Percentiles rank a stretch among this genome's conserved stretches.
Evolutionary conservation across 2,797 vertebrate species (phyloP).

Genomic region (Urocyon cinereoargenteus): DNA sequence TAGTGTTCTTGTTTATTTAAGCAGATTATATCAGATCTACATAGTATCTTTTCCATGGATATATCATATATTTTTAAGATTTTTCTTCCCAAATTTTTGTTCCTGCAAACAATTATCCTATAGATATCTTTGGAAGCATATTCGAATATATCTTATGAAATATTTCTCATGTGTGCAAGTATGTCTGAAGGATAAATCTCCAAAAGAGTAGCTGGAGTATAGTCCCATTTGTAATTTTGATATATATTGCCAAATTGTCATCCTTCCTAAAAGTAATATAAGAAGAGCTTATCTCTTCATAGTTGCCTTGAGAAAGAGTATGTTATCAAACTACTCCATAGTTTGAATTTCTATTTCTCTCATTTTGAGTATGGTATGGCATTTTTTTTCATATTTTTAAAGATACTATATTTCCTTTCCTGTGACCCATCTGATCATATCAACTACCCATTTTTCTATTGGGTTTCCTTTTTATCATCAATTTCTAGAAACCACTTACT

Average conservation of each 20-base stretch:
- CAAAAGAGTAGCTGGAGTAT: not conserved
- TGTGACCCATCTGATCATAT: slow-evolving; percentile 21
- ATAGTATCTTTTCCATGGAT: not conserved
- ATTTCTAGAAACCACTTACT: slow-evolving; percentile 42
- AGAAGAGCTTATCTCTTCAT: not conserved
- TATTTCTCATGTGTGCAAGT: not conserved
- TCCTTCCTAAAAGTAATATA: not conserved
- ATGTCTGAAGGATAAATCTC: slow-evolving; percentile 7
- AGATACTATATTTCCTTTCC: slow-evolving; percentile 2
- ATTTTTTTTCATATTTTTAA: slow-evolving; percentile 45
- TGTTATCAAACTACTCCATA: not conserved
- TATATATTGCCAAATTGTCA: not conserved
- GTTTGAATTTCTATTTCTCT: slow-evolving; percentile 23
- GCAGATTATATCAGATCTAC: not conserved
- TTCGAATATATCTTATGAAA: not conserved
- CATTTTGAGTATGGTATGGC: not conserved
- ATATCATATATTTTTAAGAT: not conserved
- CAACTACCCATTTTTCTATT: slow-evolving; percentile 36
- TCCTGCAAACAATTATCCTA: not conserved
- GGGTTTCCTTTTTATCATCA: not conserved
- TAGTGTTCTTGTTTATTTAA: not conserved
- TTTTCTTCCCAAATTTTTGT: not conserved
- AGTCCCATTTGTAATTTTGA: not conserved
- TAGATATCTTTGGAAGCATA: not conserved
- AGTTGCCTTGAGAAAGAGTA: not conserved